phyloP scores from a whole-genome alignment of 2,888 invertebrate species.

The Cantharis rufa region DNA sequence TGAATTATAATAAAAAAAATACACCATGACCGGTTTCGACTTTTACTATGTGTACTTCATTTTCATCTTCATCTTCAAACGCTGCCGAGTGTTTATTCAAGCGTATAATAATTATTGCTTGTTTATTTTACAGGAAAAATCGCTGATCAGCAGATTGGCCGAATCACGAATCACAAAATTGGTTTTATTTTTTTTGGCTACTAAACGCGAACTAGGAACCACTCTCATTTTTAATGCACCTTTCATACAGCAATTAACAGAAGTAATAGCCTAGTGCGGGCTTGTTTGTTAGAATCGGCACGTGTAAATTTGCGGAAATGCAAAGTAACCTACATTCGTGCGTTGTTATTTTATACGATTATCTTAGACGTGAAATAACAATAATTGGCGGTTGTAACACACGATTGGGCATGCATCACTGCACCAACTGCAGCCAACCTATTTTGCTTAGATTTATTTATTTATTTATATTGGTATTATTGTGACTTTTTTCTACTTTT shows the following conservation, averaged over 20 bases:
- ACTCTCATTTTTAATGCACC: neutral
- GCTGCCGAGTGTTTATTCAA: neutral
- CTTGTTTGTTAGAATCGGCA: neutral
- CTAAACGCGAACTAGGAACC: neutral
- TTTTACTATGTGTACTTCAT: neutral
- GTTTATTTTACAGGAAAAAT: neutral
- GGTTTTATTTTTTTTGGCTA: neutral
- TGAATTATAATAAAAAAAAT: neutral
- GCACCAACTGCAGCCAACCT: neutral
- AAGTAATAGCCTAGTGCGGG: neutral
- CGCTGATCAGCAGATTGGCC: neutral
- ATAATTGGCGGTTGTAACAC: conserved; percentile 7
- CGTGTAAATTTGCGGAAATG: conserved; percentile 20
- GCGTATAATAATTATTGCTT: neutral
- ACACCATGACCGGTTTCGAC: neutral
- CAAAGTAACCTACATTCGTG: conserved; percentile 12
- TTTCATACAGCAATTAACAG: neutral
- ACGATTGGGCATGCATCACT: neutral
- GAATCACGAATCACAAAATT: too few species aligned
- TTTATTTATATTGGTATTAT: neutral
- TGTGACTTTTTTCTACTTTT: neutral
- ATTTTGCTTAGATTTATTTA: neutral
- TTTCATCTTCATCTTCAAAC: neutral
- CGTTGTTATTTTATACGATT: neutral
- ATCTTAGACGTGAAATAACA: neutral